A percentile compares a stretch with the other conserved stretches of the same genome.
Conservation (phyloP, 2,797 vertebrate species). For the Octomys mimax region DNA sequence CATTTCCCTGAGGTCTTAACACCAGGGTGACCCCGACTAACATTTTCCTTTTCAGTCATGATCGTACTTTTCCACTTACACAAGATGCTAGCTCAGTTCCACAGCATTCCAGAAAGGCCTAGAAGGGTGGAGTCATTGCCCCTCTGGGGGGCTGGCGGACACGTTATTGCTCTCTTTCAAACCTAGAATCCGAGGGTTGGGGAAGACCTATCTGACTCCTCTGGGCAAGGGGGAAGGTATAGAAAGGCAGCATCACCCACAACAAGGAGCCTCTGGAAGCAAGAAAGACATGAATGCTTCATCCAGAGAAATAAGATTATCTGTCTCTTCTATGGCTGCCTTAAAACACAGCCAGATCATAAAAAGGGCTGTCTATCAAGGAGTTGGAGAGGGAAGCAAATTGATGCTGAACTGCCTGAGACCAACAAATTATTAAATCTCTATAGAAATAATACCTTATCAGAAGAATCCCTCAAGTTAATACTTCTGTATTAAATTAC, state of each 20-base stretch:
- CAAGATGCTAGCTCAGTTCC: slow-evolving; percentile 21
- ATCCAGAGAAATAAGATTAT: background rate
- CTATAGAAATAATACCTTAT: slow-evolving; percentile 33
- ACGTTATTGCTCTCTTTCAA: background rate
- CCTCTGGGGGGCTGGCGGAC: background rate
- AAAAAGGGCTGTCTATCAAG: background rate
- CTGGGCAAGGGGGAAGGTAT: slow-evolving; percentile 5
- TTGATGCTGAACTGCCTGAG: slow-evolving; percentile 4
- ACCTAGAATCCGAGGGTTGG: slow-evolving; percentile 36
- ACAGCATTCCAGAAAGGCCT: background rate
- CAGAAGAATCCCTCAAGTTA: slow-evolving; percentile 23
- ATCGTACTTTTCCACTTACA: slow-evolving; percentile 74
- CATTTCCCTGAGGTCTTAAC: slow-evolving; percentile 48
- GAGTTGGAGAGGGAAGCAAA: background rate
- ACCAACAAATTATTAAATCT: slow-evolving; percentile 35
- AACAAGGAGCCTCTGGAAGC: background rate
- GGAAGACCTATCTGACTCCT: background rate
- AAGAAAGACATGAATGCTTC: background rate
- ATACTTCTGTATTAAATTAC: slow-evolving; percentile 48
- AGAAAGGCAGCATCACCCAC: background rate
- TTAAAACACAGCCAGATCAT: background rate
- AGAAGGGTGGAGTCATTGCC: slow-evolving; percentile 7
- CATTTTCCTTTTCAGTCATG: slow-evolving; percentile 63
- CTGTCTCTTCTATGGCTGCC: background rate
- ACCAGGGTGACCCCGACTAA: slow-evolving; percentile 26